Conservation (phyloP, 1,140 invertebrate species). For the Matsumurasca onukii region DNA sequence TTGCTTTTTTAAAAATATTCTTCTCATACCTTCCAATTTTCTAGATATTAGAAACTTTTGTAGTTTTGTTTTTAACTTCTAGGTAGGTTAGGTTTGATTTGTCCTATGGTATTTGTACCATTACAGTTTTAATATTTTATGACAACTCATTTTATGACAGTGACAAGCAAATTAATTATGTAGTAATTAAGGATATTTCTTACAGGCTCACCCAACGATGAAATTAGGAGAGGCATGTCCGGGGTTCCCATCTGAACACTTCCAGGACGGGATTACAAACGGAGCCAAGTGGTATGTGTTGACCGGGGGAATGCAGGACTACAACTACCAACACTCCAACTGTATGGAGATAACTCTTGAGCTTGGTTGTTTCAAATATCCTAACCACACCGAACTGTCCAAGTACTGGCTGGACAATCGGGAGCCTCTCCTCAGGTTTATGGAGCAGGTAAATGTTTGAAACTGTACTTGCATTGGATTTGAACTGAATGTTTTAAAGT, state of each 20-base stretch:
- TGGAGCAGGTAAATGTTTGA: slow-evolving; percentile 71
- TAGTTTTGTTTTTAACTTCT: too few relatives aligned
- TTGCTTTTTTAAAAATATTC: too few relatives aligned
- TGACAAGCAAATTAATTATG: too few relatives aligned
- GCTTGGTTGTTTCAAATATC: slow-evolving; percentile 92
- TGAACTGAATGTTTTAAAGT: too few relatives aligned
- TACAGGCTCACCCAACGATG: slow-evolving; percentile 79
- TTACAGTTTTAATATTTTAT: too few relatives aligned
- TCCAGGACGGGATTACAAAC: slow-evolving; percentile 85
- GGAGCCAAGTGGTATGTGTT: slow-evolving; percentile 91
- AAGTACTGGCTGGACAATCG: slow-evolving; percentile 88
- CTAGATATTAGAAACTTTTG: too few relatives aligned
- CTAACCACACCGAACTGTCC: slow-evolving; percentile 68
- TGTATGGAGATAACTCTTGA: slow-evolving; percentile 95
- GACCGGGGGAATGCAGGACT: slow-evolving; percentile 97
- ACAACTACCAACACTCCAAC: slow-evolving; percentile 92
- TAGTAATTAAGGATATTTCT: too few relatives aligned
- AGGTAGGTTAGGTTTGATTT: too few relatives aligned
- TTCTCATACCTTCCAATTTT: too few relatives aligned
- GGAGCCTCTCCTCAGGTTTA: slow-evolving; percentile 78
- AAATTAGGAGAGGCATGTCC: slow-evolving; percentile 73
- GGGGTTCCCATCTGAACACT: slow-evolving; percentile 63
- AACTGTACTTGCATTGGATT: too few relatives aligned
- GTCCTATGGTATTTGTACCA: too few relatives aligned
- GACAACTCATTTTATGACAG: too few relatives aligned